Base-by-base conservation (phyloP, 2,113 vertebrate species). In the Vulpes lagopus region DNA sequence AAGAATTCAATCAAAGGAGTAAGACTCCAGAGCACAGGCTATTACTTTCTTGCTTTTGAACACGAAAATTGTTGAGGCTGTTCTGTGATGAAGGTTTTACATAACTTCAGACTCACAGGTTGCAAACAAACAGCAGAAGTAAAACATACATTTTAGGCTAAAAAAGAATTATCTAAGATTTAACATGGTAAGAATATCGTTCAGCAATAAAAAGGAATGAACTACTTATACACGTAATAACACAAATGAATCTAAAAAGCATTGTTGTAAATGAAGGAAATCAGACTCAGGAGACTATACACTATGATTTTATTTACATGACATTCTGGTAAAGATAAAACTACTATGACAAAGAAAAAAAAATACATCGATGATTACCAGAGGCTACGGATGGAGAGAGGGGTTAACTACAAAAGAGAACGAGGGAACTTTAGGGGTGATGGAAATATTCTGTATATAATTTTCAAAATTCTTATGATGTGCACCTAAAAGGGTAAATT, bases 311-410 rank as follows among this genome's bases (percentile, higher is more conserved):
- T 91, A 38, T 91, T 59, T 91, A 74, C 51, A 67, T 53, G 65
- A 67, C 57, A 59, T 81, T 94, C 49, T 87, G 10, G 57, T 76
- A 86, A 81, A 86, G 22, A 73, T 49, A 51, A 86, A 81, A 96
- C 64, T 30, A 32, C 35, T 81, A 23, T 5, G 62, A 76, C 9
- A 74, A 43, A 43, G 43, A 78, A 49, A 78, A n/a, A 57, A 69
- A 71, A n/a, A 71, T 49, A 59, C 23, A 23, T 94, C 32, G 64
- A 23, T 57, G 64, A 64, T 64, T 86, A 73, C 49, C 65, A 22
- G 1, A 49, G 57, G 15, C n/a, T 94, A 32, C 20, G 32, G 16
- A 87, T 32, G 9, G 5, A 89, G 25, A 60, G 11, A 65, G 7
- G 3, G 15, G 12, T 80, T 87, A 83, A 62, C 25, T 74, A 65